Evolutionary conservation across 2,113 vertebrate genomes (phyloP).

Genomic region (Python bivittatus): DNA sequence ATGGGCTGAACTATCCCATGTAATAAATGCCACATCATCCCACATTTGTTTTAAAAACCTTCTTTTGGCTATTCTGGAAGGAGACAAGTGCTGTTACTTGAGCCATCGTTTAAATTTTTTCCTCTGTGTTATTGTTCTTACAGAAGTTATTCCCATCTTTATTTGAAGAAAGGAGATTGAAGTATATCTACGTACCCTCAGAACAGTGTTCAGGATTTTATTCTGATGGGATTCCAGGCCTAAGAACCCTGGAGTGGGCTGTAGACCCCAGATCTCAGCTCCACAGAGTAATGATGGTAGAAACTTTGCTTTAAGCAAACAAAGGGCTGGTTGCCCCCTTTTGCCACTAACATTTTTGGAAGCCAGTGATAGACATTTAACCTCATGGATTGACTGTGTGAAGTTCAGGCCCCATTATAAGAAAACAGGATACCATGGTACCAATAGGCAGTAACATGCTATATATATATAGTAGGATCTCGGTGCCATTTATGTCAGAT

Average conservation of each 20-base stretch:
- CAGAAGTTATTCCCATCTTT: not conserved
- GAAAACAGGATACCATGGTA: not conserved
- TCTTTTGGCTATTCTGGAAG: not conserved
- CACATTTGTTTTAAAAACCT: not conserved
- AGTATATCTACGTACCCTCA: not conserved
- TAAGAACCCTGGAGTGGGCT: not conserved
- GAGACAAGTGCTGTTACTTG: not conserved
- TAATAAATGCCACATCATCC: not conserved
- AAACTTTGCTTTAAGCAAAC: not conserved
- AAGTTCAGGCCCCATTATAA: not conserved
- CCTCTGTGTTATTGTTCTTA: not conserved
- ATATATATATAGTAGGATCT: not conserved
- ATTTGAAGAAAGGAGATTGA: not conserved
- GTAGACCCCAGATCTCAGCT: not conserved
- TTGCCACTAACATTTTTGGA: not conserved
- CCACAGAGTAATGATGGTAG: not conserved
- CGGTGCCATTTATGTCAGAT: not conserved
- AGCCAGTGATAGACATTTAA: not conserved
- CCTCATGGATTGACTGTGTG: not conserved
- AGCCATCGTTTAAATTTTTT: not conserved
- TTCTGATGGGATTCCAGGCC: not conserved
- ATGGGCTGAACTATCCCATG: not conserved
- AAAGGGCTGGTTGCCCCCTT: not conserved
- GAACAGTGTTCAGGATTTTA: not conserved
- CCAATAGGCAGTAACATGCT: not conserved